These are phyloP conservation scores for Drosophila subquinaria DNA, from an alignment of 2,888 invertebrate genomes.

Conservation along the genomic window DNA sequence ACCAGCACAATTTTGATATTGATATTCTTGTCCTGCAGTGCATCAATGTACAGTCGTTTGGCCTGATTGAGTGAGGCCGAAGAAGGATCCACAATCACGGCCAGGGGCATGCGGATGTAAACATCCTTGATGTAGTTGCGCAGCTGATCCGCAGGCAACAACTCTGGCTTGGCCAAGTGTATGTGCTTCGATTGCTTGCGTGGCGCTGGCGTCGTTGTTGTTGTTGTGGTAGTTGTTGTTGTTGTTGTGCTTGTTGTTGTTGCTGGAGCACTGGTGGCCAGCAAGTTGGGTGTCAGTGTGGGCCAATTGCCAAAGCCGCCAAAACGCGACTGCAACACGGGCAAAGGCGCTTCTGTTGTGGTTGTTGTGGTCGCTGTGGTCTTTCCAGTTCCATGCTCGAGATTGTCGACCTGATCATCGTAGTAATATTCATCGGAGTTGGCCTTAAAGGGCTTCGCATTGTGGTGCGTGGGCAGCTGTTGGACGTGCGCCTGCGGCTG, in stretches of 20 bases:
- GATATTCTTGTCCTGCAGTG: slow-evolving; percentile 83
- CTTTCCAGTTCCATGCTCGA: slow-evolving; percentile 7
- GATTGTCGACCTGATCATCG: slow-evolving; percentile 62
- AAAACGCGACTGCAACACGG: slow-evolving; percentile 46
- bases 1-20: slow-evolving; percentile 85
- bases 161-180: slow-evolving; percentile 73
- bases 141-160: slow-evolving; percentile 84
- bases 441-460: slow-evolving; percentile 53
- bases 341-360: slow-evolving; percentile 36
- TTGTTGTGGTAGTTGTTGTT: slow-evolving; percentile 46
- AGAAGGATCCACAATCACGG: slow-evolving; percentile 85
- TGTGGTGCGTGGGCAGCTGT: slow-evolving; percentile 52
- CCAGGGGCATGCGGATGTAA: slow-evolving; percentile 85
- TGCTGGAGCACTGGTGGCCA: slow-evolving; percentile 21
- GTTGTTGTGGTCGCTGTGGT: slow-evolving; percentile 18
- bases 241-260: slow-evolving; percentile 30
- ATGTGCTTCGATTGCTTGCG: slow-evolving; percentile 83
- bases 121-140: slow-evolving; percentile 85
- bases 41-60: slow-evolving; percentile 84
- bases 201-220: slow-evolving; percentile 50
- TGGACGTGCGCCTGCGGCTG: slow-evolving; percentile 69
- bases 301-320: slow-evolving; percentile 48
- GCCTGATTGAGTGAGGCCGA: slow-evolving; percentile 83
- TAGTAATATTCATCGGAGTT: slow-evolving; percentile 81
- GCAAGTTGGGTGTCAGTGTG: slow-evolving; percentile 1